Percentiles rank a stretch among this genome's conserved stretches.
Evolutionary conservation across 1,140 invertebrate species (phyloP).

Genomic region (Copidosoma floridanum): DNA sequence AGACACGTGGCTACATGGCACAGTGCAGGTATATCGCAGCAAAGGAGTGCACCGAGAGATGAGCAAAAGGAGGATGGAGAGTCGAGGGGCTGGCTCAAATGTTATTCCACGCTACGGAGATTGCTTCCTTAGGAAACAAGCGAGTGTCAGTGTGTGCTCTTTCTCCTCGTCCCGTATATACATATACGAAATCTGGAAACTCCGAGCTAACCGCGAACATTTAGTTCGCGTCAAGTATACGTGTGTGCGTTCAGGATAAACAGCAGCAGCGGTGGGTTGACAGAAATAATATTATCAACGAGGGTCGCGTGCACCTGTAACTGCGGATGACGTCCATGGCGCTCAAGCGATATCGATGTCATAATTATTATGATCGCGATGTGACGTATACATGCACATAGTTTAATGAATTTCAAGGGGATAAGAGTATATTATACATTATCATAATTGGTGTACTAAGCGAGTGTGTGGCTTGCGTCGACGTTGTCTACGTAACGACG

Average conservation of each 20-base stretch:
- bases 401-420: too few relatives aligned
- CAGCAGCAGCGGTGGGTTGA: not conserved
- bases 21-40: too few relatives aligned
- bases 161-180: not conserved
- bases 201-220: not conserved
- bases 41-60: too few relatives aligned
- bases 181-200: constrained; percentile 7
- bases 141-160: too few relatives aligned
- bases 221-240: constrained; percentile 16
- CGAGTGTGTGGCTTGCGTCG: too few relatives aligned
- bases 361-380: too few relatives aligned
- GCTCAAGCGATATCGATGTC: too few relatives aligned
- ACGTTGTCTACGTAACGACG: too few relatives aligned
- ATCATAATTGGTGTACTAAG: too few relatives aligned
- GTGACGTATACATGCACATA: not conserved
- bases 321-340: too few relatives aligned
- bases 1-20: too few relatives aligned
- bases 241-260: constrained; percentile 18
- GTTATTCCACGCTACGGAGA: constrained; percentile 15
- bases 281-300: constrained; percentile 19
- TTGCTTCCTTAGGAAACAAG: constrained; percentile 18
- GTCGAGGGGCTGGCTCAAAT: not conserved
- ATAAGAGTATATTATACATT: too few relatives aligned
- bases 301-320: constrained; percentile 5
- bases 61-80: not conserved